Conservation (phyloP, 2,113 vertebrate genomes). For the Saimiri boliviensis region DNA sequence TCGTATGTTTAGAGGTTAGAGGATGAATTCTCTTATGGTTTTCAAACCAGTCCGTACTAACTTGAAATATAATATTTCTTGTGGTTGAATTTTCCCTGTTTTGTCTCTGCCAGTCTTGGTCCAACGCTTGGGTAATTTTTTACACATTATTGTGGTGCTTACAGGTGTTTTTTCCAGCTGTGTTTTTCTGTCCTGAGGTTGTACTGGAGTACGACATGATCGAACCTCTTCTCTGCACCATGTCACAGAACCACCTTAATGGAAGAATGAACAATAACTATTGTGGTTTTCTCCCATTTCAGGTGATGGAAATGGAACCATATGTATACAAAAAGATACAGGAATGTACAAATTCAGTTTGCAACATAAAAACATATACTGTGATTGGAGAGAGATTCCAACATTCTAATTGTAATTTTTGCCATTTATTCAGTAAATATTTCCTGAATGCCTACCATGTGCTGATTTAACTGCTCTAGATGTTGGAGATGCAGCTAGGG, state of each 20-base stretch:
- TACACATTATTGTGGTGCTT: no score
- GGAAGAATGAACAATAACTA: neutral
- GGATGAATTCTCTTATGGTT: neutral
- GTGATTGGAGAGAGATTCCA: neutral
- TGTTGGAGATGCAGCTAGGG: neutral
- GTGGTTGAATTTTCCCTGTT: neutral
- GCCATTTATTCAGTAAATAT: neutral
- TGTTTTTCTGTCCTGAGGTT: neutral
- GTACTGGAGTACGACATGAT: rapidly evolving
- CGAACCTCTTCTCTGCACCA: neutral
- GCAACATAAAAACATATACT: neutral
- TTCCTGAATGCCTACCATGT: neutral
- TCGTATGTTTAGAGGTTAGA: neutral
- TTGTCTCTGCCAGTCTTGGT: neutral
- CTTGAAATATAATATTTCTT: neutral
- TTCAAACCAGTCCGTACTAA: neutral
- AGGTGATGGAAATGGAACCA: neutral
- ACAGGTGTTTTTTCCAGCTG: neutral
- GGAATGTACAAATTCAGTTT: neutral
- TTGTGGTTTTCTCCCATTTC: neutral
- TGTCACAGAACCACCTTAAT: neutral
- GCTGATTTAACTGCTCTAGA: neutral
- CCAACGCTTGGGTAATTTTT: neutral
- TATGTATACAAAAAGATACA: neutral
- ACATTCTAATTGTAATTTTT: neutral